These are phyloP conservation scores for Clusia tigrina DNA, from an alignment of 2,888 invertebrate species.

Conservation along the genomic window DNA sequence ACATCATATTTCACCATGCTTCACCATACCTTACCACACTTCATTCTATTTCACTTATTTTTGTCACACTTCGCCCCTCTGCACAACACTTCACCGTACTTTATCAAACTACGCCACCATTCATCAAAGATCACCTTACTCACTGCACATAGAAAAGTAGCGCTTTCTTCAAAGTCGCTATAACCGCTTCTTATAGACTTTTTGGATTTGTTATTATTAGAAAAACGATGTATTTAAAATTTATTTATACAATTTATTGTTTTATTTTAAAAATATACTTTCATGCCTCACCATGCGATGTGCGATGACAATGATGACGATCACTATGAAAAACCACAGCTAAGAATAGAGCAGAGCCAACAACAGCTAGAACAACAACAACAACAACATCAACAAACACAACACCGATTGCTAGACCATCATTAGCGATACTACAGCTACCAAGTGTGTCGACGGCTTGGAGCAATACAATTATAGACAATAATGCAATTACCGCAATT, in stretches of 20 bases:
- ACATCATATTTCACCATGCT: no score
- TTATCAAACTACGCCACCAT: no score
- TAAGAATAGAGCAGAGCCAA: slow-evolving; percentile 31
- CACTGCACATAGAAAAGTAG: no score
- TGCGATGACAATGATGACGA: slow-evolving; percentile 1
- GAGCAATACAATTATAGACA: background rate
- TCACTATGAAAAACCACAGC: slow-evolving; percentile 18
- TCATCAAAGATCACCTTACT: no score
- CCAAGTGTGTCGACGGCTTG: slow-evolving; percentile 9
- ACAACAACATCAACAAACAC: slow-evolving; percentile 25
- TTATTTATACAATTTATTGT: slow-evolving; percentile 1
- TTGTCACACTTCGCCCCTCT: no score
- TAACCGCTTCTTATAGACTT: no score
- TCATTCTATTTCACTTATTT: no score
- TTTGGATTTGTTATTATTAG: background rate
- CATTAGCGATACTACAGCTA: slow-evolving; percentile 26
- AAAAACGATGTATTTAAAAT: background rate
- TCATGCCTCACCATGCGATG: background rate
- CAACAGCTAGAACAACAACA: slow-evolving; percentile 28
- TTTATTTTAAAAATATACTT: slow-evolving; percentile 16
- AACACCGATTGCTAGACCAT: slow-evolving; percentile 28
- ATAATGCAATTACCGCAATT: background rate
- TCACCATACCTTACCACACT: no score
- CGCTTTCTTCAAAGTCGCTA: no score
- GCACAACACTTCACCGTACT: no score